phyloP scores from a whole-genome alignment of 30 jellyfish, hydroid and myxozoan species.

The Turritopsis dohrnii region DNA sequence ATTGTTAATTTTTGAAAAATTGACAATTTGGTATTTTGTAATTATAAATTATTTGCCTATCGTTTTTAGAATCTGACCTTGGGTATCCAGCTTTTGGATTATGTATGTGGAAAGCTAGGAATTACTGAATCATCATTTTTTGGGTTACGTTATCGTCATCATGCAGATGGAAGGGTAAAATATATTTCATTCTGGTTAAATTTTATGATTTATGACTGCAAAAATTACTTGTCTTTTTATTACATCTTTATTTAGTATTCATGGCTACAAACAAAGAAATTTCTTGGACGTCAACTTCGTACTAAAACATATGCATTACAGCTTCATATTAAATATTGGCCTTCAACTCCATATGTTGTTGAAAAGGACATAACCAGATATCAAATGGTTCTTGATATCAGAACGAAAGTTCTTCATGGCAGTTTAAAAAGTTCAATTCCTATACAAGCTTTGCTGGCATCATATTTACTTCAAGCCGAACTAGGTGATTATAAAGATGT shows the following conservation, averaged over 20 bases:
- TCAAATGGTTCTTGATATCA: background rate
- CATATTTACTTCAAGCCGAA: background rate
- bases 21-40: background rate
- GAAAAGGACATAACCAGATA: constrained; percentile 4
- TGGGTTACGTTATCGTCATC: background rate
- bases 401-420: background rate
- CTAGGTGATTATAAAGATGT: constrained; percentile 2
- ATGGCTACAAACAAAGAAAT: constrained; percentile 7
- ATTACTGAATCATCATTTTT: background rate
- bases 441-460: background rate
- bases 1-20: too few relatives aligned
- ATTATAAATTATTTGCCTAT: background rate
- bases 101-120: background rate
- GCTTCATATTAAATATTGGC: constrained; percentile 9
- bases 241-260: constrained; percentile 1
- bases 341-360: constrained; percentile 12
- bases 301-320: background rate
- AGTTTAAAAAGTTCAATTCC: background rate
- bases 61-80: background rate
- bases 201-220: too few relatives aligned
- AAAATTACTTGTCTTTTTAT: too few relatives aligned
- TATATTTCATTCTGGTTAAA: background rate
- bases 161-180: background rate
- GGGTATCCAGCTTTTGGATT: constrained; percentile 1
- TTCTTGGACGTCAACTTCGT: constrained; percentile 15